Conservation (phyloP, 2,888 invertebrate genomes). For the Cephus nigrinus region DNA sequence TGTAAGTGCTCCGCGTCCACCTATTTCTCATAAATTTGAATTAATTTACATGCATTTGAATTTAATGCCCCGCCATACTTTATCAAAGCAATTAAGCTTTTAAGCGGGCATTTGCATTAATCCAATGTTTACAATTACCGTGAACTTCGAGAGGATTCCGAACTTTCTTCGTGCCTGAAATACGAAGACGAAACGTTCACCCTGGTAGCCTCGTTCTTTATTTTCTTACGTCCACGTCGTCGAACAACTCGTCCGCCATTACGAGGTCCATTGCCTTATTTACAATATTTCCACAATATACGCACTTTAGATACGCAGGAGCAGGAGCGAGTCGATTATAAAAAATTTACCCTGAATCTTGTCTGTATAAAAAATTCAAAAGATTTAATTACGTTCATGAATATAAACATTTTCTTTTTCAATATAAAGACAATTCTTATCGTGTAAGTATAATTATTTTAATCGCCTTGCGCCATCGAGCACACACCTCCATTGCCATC, state of each 20-base stretch:
- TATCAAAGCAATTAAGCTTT: slow-evolving; percentile 68
- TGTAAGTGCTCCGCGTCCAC: slow-evolving; percentile 65
- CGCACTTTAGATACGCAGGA: background rate
- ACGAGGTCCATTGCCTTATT: background rate
- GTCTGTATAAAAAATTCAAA: background rate
- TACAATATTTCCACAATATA: background rate
- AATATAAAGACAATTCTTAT: background rate
- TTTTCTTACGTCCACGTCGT: background rate
- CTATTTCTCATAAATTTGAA: slow-evolving; percentile 67
- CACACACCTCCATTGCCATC: background rate
- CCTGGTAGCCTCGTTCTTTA: background rate
- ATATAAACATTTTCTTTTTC: background rate
- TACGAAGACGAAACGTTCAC: background rate
- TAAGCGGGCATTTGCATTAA: slow-evolving; percentile 67
- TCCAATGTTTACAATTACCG: slow-evolving; percentile 67
- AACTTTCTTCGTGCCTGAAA: slow-evolving; percentile 13
- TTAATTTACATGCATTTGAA: slow-evolving; percentile 68
- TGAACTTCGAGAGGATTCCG: slow-evolving; percentile 14
- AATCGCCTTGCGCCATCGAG: background rate
- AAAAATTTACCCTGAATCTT: background rate
- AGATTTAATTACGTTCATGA: background rate
- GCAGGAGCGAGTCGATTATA: background rate
- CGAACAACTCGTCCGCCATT: background rate
- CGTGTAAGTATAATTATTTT: background rate
- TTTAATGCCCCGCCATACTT: slow-evolving; percentile 65